Conservation (phyloP, 2,888 invertebrate species). For the Aquatica leii region DNA sequence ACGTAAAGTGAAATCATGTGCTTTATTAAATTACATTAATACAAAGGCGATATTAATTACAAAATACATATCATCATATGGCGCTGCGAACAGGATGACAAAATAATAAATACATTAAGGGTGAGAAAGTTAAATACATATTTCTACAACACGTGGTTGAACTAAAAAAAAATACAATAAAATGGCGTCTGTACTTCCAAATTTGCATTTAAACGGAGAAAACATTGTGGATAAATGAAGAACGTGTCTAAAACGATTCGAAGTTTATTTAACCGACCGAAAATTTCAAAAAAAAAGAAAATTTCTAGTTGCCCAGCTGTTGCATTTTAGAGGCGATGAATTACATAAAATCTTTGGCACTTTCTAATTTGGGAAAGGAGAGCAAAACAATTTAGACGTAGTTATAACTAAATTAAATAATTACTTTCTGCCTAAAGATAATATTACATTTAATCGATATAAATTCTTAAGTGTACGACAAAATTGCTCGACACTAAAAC, state of each 20-base stretch:
- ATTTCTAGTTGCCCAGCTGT: neutral
- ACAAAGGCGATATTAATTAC: too few relatives aligned
- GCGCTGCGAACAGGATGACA: neutral
- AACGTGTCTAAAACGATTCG: neutral
- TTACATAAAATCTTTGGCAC: neutral
- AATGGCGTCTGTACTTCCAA: neutral
- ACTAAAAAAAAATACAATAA: neutral
- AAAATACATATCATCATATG: neutral
- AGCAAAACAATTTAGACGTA: neutral
- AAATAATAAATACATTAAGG: too few relatives aligned
- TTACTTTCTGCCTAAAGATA: neutral
- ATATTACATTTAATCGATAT: neutral
- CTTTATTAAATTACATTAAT: too few relatives aligned
- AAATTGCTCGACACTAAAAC: conserved; percentile 31
- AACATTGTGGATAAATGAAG: neutral
- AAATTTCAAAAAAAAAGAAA: neutral
- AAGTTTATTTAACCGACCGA: neutral
- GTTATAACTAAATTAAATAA: neutral
- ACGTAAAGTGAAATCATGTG: too few relatives aligned
- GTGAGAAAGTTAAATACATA: neutral
- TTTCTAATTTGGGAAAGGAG: neutral
- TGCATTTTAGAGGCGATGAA: neutral
- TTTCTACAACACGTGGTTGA: neutral
- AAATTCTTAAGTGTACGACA: neutral
- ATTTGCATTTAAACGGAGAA: neutral